Evolutionary conservation across 2,888 invertebrate species (phyloP), one percentile per base, ranked within the genome.

Genomic region (Archaeoteleia sp.): DNA sequence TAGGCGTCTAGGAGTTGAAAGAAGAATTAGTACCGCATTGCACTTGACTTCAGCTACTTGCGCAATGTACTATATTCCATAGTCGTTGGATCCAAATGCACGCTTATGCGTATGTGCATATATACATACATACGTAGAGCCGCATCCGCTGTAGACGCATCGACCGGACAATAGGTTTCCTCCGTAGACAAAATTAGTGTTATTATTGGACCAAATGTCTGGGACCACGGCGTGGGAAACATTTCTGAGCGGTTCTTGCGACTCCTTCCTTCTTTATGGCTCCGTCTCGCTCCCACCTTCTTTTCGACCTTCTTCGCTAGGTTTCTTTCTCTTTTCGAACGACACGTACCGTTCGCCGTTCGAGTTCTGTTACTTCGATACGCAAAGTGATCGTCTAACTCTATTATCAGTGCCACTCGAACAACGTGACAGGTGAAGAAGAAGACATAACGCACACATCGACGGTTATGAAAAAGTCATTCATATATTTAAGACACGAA

Each of bases 161-260:
- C 71, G 74, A 63, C 72, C 74, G 78, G 74, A 83, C 83, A 83
- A 82, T 82, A 80, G 81, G 77, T 81, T 83, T 81, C 82, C 81
- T 78, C 76, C 77, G 79, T 79, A 78, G 78, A 78, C 80, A 74
- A 80, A 83, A 83, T 83, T 82, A 83, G 82, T 83, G 78, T 83
- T 83, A 83, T 83, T 83, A 83, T 82, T 82, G 82, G 82, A 79
- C 82, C 82, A 82, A 83, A 83, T 83, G 83, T 82, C 82, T 79
- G 82, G 78, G 77, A 74, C 76, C 75, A 74, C 69, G 77, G 74
- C 82, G 82, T 83, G 83, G 83, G 82, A 83, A 83, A 69, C 61
- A 17, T 49, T 66, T 67, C 58, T 66, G 40, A 70, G 66, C 67
- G 67, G 69, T 71, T 75, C 71, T 73, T 72, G 57, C 73, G 48